A percentile compares a stretch with the other conserved stretches of the same genome.
Evolutionary conservation across 2,113 vertebrate species (phyloP).

Genomic region (Carlito syrichta): DNA sequence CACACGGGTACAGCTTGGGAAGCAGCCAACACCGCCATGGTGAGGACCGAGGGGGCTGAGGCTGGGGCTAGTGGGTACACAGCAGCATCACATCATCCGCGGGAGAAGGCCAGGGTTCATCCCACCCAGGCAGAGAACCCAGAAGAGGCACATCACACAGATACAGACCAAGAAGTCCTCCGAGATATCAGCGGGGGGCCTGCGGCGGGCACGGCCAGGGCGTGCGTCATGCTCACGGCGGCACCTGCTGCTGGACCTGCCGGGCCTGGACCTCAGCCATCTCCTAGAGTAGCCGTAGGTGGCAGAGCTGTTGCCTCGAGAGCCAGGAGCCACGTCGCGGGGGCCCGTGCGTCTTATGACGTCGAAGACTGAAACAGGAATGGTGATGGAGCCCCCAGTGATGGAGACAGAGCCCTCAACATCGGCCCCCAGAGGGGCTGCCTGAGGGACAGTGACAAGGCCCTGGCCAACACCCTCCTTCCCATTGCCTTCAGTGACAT

Average conservation of each 20-base stretch:
- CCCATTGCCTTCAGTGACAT: not conserved
- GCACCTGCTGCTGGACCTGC: accelerated
- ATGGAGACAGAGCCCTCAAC: accelerated
- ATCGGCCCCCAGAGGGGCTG: accelerated
- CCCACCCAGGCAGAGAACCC: not conserved
- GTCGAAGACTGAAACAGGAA: not conserved
- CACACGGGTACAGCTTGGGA: not conserved
- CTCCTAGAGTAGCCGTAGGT: not conserved
- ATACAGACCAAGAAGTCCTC: slow-evolving; percentile 23
- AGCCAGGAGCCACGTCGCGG: accelerated
- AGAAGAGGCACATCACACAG: not conserved
- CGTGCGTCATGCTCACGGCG: not conserved
- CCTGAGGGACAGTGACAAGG: accelerated
- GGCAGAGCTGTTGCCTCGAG: not conserved
- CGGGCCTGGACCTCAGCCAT: not conserved
- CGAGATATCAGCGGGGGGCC: accelerated
- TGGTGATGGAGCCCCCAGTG: not conserved
- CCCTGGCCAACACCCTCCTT: not conserved
- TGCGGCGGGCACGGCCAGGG: accelerated
- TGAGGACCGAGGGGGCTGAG: not conserved
- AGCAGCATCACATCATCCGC: accelerated
- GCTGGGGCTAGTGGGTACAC: too few species aligned
- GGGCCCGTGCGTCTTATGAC: not conserved
- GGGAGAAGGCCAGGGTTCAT: not conserved
- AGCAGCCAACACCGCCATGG: not conserved